phyloP scores from a whole-genome alignment of 2,797 vertebrate species.

The Leucoraja ocellata region DNA sequence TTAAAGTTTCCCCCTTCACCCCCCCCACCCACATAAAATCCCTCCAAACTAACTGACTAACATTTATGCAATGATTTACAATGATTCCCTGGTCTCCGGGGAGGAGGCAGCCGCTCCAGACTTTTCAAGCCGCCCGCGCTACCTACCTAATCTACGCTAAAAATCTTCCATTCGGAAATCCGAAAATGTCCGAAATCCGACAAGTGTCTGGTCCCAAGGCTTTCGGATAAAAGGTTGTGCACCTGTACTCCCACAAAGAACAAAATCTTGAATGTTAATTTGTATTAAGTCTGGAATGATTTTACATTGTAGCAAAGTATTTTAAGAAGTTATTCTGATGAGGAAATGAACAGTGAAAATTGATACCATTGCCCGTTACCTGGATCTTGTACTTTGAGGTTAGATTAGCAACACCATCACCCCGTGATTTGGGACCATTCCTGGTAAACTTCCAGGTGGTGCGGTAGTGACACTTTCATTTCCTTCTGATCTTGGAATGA shows the following conservation, averaged over 20 bases:
- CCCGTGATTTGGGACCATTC: background rate
- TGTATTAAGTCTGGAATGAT: background rate
- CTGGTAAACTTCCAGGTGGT: background rate
- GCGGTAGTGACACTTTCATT: background rate
- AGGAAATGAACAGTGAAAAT: background rate
- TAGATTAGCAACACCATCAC: background rate
- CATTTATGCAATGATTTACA: too few species aligned
- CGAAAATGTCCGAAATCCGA: too few species aligned
- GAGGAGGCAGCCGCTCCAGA: too few species aligned
- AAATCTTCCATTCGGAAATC: too few species aligned
- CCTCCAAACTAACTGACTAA: too few species aligned
- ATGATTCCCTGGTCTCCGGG: too few species aligned
- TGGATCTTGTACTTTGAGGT: background rate
- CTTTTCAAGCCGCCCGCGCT: too few species aligned
- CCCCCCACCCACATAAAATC: too few species aligned
- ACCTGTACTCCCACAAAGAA: background rate
- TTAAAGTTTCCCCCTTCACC: too few species aligned
- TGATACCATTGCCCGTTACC: background rate
- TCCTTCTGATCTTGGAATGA: background rate
- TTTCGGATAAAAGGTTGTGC: too few species aligned
- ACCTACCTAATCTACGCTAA: too few species aligned
- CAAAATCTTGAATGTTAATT: background rate
- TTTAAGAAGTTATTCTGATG: background rate
- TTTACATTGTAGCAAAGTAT: background rate
- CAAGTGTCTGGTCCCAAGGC: too few species aligned